phyloP scores from a whole-genome alignment of 1,140 invertebrate species.

The Apis florea region DNA sequence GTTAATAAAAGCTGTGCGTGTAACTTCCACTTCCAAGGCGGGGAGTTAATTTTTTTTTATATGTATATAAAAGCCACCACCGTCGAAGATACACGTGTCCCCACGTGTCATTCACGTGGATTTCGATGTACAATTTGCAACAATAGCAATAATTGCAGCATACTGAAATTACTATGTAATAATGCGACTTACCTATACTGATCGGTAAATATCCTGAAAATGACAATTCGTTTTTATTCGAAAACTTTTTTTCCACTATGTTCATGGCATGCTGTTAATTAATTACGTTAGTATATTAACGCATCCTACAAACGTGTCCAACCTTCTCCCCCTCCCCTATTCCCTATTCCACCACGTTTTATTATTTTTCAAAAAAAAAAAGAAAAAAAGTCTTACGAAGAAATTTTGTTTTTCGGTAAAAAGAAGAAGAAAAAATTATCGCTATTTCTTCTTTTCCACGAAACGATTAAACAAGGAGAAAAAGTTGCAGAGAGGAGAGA shows the following conservation, averaged over 20 bases:
- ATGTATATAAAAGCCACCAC: no score
- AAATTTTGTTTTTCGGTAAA: no score
- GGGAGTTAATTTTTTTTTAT: no score
- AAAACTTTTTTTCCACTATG: constrained; percentile 70
- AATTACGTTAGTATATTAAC: constrained; percentile 45
- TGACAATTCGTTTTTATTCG: constrained; percentile 76
- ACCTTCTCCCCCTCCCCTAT: no score
- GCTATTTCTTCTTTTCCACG: neutral
- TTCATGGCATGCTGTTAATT: constrained; percentile 70
- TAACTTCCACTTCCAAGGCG: no score
- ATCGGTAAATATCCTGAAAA: constrained; percentile 80
- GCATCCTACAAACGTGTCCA: constrained; percentile 36
- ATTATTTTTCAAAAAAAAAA: neutral
- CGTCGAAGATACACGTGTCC: neutral
- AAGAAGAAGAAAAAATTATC: no score
- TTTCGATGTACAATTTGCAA: constrained; percentile 51
- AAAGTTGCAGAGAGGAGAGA: neutral
- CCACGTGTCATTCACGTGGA: neutral
- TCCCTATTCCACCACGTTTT: neutral
- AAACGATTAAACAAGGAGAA: neutral
- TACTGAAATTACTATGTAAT: constrained; percentile 66
- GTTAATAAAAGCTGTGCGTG: no score
- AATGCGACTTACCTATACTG: constrained; percentile 78
- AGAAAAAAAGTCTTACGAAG: no score
- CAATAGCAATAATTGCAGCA: constrained; percentile 58